Evolutionary conservation across 1,140 invertebrate genomes (phyloP).

Genomic region (Riptortus pedestris): DNA sequence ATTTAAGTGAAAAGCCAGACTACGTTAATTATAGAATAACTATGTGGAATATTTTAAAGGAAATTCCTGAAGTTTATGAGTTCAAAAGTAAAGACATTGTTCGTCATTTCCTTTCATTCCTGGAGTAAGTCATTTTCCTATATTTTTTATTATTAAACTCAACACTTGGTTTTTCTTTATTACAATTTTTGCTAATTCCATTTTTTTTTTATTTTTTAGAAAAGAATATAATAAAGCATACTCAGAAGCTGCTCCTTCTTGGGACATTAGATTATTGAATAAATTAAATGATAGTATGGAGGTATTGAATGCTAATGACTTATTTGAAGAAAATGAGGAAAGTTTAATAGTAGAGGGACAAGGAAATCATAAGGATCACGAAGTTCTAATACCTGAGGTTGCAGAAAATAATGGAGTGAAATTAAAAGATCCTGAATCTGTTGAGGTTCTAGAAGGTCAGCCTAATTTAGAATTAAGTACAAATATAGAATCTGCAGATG

Average conservation of each 20-base stretch:
- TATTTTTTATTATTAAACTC: no score
- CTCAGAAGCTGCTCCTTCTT: conserved; percentile 39
- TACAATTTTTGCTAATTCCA: not conserved
- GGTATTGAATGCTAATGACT: no score
- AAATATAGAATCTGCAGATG: conserved; percentile 26
- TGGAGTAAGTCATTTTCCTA: conserved; percentile 52
- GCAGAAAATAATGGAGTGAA: no score
- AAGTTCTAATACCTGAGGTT: no score
- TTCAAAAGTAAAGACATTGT: conserved; percentile 66
- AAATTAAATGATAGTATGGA: conserved; percentile 17
- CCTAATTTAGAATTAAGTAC: no score
- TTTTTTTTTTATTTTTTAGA: conserved; percentile 32
- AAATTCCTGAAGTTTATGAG: conserved; percentile 62
- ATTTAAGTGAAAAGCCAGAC: conserved; percentile 49
- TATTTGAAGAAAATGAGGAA: no score
- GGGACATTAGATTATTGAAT: conserved; percentile 44
- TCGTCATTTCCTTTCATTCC: conserved; percentile 65
- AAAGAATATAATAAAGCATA: conserved; percentile 42
- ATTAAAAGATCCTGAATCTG: no score
- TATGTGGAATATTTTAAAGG: conserved; percentile 65
- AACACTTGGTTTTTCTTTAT: no score
- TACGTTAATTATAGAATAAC: conserved; percentile 63
- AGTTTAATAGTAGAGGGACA: no score
- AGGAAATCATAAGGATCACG: no score
- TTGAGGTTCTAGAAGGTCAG: no score